Conservation (phyloP, 2,113 vertebrate genomes). For the Symphodus melops region DNA sequence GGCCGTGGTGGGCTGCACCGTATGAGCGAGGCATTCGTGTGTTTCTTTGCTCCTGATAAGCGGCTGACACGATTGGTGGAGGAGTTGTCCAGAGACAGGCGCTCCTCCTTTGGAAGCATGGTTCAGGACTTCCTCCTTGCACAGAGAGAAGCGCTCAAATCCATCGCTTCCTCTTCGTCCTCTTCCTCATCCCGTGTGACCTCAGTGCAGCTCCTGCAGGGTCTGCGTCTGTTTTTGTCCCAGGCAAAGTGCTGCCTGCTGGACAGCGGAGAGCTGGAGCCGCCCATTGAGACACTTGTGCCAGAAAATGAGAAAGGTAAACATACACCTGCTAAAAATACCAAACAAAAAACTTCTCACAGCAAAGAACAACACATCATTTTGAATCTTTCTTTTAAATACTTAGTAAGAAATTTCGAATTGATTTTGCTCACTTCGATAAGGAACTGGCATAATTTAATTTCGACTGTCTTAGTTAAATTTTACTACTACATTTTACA, state of each 20-base stretch:
- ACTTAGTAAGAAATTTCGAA: neutral
- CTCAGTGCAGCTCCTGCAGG: slow-evolving; percentile 82
- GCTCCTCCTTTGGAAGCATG: slow-evolving; percentile 84
- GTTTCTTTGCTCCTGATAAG: slow-evolving; percentile 89
- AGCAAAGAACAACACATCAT: neutral
- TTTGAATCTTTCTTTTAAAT: neutral
- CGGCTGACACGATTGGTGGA: slow-evolving; percentile 83
- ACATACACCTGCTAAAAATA: neutral
- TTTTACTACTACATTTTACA: too few species aligned
- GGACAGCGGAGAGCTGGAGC: slow-evolving; percentile 81
- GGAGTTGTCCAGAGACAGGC: slow-evolving; percentile 82
- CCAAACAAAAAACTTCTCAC: neutral
- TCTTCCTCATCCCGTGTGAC: slow-evolving; percentile 39
- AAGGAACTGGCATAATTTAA: neutral
- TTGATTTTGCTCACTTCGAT: neutral
- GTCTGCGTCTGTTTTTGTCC: slow-evolving; percentile 84
- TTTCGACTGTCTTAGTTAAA: too few species aligned
- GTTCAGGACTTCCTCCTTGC: slow-evolving; percentile 87
- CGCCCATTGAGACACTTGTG: slow-evolving; percentile 83
- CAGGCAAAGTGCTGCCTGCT: slow-evolving; percentile 82
- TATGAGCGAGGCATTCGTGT: slow-evolving; percentile 88
- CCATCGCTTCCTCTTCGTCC: slow-evolving; percentile 56
- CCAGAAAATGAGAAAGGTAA: slow-evolving; percentile 86
- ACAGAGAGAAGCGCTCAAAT: slow-evolving; percentile 76
- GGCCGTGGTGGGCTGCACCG: slow-evolving; percentile 79